These are phyloP conservation scores for Trachelus troglodyta DNA, from an alignment of 2,888 invertebrate species.

Conservation along the genomic window DNA sequence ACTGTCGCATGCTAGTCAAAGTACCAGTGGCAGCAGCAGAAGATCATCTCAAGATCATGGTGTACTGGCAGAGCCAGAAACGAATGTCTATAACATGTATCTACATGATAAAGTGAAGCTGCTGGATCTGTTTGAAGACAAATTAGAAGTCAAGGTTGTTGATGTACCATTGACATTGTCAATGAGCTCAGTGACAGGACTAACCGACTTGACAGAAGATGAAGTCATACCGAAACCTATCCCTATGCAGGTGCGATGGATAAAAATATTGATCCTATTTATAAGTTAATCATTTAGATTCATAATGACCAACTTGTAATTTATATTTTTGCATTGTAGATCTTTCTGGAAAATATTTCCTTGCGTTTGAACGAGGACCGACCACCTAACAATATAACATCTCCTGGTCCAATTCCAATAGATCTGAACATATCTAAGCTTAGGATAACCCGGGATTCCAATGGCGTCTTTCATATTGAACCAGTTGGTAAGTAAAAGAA, in stretches of 20 bases:
- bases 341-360: conserved; percentile 79
- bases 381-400: conserved; percentile 82
- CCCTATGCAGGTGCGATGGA: conserved; percentile 79
- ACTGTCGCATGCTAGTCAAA: conserved; percentile 50
- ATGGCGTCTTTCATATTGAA: conserved; percentile 80
- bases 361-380: conserved; percentile 86
- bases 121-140: conserved; percentile 67
- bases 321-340: conserved; percentile 66
- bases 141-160: conserved; percentile 74
- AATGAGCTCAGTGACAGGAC: conserved; percentile 84
- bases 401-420: conserved; percentile 84
- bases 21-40: conserved; percentile 37
- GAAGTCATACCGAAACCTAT: conserved; percentile 84
- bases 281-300: conserved; percentile 3
- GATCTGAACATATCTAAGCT: conserved; percentile 80
- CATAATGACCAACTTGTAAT: neutral
- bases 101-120: conserved; percentile 65
- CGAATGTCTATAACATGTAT: conserved; percentile 56
- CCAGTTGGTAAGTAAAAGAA: conserved; percentile 66
- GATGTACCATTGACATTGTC: conserved; percentile 78
- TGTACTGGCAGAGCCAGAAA: conserved; percentile 53
- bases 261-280: conserved; percentile 13
- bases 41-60: conserved; percentile 39
- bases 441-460: conserved; percentile 76
- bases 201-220: conserved; percentile 88